A percentile compares a stretch with the other conserved stretches of the same genome.
These are phyloP conservation scores for Bombus balteatus DNA, from an alignment of 1,140 invertebrate genomes.

Conservation along the genomic window DNA sequence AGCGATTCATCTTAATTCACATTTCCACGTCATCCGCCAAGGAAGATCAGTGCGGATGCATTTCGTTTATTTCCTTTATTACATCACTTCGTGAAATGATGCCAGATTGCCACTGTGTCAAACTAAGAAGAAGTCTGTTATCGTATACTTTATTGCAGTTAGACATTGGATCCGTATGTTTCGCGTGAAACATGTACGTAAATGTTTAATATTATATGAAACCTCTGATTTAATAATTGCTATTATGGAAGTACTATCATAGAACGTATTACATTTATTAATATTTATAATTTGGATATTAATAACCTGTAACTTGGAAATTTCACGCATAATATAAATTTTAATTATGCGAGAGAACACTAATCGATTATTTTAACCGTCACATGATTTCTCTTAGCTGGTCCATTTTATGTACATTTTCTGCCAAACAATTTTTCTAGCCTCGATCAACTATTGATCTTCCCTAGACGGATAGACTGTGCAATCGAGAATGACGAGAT, in stretches of 20 bases:
- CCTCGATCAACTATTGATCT: conserved; percentile 1
- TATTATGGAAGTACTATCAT: too few relatives aligned
- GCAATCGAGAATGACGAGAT: conserved; percentile 48
- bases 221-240: too few relatives aligned
- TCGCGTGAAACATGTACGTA: too few relatives aligned
- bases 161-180: background rate
- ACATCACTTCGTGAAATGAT: background rate
- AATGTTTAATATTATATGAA: too few relatives aligned
- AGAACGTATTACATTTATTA: too few relatives aligned
- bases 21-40: background rate
- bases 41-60: conserved; percentile 4
- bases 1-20: conserved; percentile 12
- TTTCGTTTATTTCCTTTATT: background rate
- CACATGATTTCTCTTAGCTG: background rate
- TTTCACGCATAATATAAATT: background rate
- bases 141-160: background rate
- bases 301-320: background rate
- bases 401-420: background rate
- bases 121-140: background rate
- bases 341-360: background rate
- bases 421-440: background rate
- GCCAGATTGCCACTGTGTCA: background rate
- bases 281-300: background rate
- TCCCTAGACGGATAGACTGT: background rate
- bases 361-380: background rate